These are phyloP conservation scores for Gyps fulvus DNA, from an alignment of 2,113 vertebrate species.

Conservation along the genomic window DNA sequence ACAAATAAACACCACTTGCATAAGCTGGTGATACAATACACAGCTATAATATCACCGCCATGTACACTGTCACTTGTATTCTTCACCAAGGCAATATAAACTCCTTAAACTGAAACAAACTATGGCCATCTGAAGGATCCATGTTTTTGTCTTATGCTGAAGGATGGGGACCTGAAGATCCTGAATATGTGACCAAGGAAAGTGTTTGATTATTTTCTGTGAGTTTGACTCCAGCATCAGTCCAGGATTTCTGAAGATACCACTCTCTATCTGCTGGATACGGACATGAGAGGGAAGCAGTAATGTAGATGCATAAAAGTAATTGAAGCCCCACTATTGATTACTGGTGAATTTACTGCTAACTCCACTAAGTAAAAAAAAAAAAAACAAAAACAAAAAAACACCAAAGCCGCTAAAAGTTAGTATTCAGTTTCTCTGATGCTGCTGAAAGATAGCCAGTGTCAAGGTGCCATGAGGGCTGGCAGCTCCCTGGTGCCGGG, in stretches of 20 bases:
- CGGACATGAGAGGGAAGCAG: background rate
- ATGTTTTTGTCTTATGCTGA: fast-evolving
- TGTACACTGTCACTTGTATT: background rate
- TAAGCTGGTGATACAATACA: background rate
- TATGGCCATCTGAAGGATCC: background rate
- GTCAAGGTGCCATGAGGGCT: background rate
- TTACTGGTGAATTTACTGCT: background rate
- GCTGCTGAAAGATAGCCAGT: background rate
- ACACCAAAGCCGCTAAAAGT: background rate
- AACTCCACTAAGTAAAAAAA: background rate
- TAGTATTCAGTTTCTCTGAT: background rate
- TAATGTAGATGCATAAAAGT: background rate
- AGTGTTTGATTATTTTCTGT: background rate
- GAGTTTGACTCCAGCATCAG: background rate
- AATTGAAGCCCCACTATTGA: background rate
- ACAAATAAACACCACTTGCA: background rate
- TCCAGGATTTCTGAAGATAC: background rate
- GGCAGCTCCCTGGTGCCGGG: background rate
- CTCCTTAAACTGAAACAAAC: background rate
- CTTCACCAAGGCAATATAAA: background rate
- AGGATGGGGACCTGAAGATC: background rate
- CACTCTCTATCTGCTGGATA: background rate
- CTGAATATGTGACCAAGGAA: background rate
- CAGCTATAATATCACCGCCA: background rate
- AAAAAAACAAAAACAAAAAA: background rate